Evolutionary conservation across 2,888 invertebrate species (phyloP).

Genomic region (Pyrochroa serraticornis): DNA sequence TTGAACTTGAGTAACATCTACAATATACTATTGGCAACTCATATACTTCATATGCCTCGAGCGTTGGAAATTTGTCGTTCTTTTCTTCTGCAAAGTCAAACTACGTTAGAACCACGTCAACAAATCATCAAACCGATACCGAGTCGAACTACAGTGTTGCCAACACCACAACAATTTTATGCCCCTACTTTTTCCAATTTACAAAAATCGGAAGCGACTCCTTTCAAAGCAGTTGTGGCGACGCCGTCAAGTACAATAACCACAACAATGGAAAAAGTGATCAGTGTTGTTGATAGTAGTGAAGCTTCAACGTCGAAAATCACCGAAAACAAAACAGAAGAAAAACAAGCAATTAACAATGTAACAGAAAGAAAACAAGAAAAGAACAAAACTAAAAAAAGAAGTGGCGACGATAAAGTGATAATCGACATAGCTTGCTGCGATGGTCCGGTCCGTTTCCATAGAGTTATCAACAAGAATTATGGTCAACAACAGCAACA

Average conservation of each 20-base stretch:
- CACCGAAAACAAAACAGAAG: slow-evolving; percentile 14
- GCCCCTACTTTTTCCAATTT: slow-evolving; percentile 38
- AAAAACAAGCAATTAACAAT: slow-evolving; percentile 1
- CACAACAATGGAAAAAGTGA: slow-evolving; percentile 1
- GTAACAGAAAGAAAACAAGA: slow-evolving; percentile 25
- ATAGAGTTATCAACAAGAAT: slow-evolving; percentile 82
- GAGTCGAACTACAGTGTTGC: slow-evolving; percentile 55
- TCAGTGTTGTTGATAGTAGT: slow-evolving; percentile 10
- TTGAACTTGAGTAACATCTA: slow-evolving; percentile 74
- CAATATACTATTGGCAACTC: slow-evolving; percentile 72
- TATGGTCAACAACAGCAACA: slow-evolving; percentile 62
- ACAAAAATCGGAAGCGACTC: slow-evolving; percentile 52
- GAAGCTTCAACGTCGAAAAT: slow-evolving; percentile 41
- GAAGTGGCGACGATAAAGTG: slow-evolving; percentile 59
- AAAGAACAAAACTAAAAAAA: slow-evolving; percentile 24
- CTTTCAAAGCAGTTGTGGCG: slow-evolving; percentile 44
- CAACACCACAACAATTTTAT: slow-evolving; percentile 44
- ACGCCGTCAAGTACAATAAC: slow-evolving; percentile 14
- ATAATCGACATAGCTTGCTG: slow-evolving; percentile 89
- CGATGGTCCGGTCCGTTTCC: slow-evolving; percentile 88
- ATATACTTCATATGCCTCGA: slow-evolving; percentile 75
- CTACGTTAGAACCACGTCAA: slow-evolving; percentile 3
- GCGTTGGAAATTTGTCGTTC: slow-evolving; percentile 72
- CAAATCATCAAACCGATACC: slow-evolving; percentile 64
- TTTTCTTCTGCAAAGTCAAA: slow-evolving; percentile 64